Conservation (phyloP, 2,888 invertebrate species). For the Teleiodes luculella region DNA sequence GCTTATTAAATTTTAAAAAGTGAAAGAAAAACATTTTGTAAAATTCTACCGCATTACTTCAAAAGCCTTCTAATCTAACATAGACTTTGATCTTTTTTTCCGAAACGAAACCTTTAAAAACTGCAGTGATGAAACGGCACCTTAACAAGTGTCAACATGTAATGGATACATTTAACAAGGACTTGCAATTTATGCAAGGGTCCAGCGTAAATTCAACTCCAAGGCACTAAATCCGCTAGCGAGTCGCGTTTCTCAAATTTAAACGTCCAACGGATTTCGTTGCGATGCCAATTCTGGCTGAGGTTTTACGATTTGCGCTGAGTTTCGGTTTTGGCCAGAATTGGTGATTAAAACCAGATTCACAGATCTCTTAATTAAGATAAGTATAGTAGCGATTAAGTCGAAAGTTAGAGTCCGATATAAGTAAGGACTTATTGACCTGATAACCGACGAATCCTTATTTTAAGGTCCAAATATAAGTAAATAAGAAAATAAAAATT, state of each 20-base stretch:
- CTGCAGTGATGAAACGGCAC: slow-evolving; percentile 21
- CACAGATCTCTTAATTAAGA: no score
- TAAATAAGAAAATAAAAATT: no score
- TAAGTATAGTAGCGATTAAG: no score
- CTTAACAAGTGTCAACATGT: slow-evolving; percentile 58
- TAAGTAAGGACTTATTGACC: no score
- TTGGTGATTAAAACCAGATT: background rate
- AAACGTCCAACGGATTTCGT: slow-evolving; percentile 37
- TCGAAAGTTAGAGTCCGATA: no score
- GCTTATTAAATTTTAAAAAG: no score
- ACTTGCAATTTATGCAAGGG: slow-evolving; percentile 63
- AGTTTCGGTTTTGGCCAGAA: background rate
- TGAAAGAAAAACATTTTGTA: no score
- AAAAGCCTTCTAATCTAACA: no score
- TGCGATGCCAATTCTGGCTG: slow-evolving; percentile 20
- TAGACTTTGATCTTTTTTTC: background rate
- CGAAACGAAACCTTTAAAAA: background rate
- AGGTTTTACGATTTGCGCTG: slow-evolving; percentile 26
- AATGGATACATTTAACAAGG: slow-evolving; percentile 70
- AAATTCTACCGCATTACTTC: no score
- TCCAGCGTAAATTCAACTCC: slow-evolving; percentile 54
- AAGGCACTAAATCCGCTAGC: slow-evolving; percentile 39
- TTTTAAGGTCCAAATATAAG: no score
- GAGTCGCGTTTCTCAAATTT: slow-evolving; percentile 29
- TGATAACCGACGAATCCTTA: no score